phyloP scores from a whole-genome alignment of 2,888 invertebrate species.

The Metalampra italica region DNA sequence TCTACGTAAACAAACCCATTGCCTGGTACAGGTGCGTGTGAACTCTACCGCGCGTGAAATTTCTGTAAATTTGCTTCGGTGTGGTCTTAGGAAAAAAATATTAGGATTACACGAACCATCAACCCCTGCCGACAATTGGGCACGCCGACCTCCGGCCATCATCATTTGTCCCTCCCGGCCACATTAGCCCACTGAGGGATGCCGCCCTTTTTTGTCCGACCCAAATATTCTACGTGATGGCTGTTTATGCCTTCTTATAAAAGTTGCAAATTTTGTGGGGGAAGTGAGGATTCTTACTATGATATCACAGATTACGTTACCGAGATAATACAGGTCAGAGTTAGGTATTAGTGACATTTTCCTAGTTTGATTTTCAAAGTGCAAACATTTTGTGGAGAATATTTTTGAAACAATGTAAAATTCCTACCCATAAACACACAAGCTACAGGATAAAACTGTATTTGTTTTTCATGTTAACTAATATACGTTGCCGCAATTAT shows the following conservation, averaged over 20 bases:
- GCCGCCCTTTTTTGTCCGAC: constrained; percentile 28
- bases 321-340: no score
- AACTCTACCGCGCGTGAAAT: constrained; percentile 70
- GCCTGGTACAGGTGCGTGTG: constrained; percentile 63
- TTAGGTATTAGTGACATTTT: no score
- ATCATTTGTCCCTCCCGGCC: constrained; percentile 54
- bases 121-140: constrained; percentile 65
- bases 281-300: neutral
- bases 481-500: no score
- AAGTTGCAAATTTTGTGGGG: neutral
- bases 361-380: no score
- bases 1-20: constrained; percentile 49
- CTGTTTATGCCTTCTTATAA: neutral
- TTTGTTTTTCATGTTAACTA: no score
- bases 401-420: no score
- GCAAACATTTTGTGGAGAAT: no score
- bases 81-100: constrained; percentile 69
- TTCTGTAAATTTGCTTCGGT: constrained; percentile 70
- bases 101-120: constrained; percentile 68
- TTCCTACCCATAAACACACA: no score
- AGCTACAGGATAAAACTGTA: no score
- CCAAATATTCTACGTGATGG: constrained; percentile 11
- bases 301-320: no score
- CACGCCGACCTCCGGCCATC: constrained; percentile 58
- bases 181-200: constrained; percentile 33